Percentiles rank a stretch among this genome's conserved stretches.
Evolutionary conservation across 2,888 invertebrate genomes (phyloP).

Genomic region (Sesia bembeciformis): DNA sequence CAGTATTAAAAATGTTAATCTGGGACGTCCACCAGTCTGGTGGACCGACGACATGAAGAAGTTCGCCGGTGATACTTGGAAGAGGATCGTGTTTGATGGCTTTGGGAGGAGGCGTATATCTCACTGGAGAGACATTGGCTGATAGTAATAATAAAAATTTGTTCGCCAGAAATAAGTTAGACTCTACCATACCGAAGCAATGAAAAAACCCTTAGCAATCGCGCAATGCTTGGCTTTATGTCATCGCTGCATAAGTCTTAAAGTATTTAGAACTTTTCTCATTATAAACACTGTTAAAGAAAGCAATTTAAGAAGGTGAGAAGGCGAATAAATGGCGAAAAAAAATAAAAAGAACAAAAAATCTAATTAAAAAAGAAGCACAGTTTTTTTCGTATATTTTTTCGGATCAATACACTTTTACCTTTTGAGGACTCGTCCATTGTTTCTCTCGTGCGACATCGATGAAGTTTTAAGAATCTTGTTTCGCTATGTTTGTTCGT

Average conservation of each 20-base stretch:
- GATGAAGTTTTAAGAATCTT: slow-evolving; percentile 8
- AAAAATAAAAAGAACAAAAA: slow-evolving; percentile 9
- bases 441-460: slow-evolving; percentile 2
- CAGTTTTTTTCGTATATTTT: slow-evolving; percentile 1
- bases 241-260: not conserved
- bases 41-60: no score
- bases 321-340: slow-evolving; percentile 14
- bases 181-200: no score
- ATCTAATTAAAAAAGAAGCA: slow-evolving; percentile 16
- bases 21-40: no score
- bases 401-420: not conserved
- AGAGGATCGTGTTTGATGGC: no score
- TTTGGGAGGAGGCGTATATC: no score
- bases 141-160: no score
- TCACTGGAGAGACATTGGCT: no score
- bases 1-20: no score
- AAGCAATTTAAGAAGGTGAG: slow-evolving; percentile 16
- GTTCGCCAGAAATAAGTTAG: no score
- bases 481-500: slow-evolving; percentile 10
- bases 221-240: not conserved
- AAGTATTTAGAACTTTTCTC: slow-evolving; percentile 14
- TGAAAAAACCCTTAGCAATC: no score
- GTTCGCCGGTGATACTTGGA: no score
- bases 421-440: not conserved
- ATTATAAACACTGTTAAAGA: slow-evolving; percentile 14